phyloP scores from a whole-genome alignment of 2,113 vertebrate species.

The Strix aluco region DNA sequence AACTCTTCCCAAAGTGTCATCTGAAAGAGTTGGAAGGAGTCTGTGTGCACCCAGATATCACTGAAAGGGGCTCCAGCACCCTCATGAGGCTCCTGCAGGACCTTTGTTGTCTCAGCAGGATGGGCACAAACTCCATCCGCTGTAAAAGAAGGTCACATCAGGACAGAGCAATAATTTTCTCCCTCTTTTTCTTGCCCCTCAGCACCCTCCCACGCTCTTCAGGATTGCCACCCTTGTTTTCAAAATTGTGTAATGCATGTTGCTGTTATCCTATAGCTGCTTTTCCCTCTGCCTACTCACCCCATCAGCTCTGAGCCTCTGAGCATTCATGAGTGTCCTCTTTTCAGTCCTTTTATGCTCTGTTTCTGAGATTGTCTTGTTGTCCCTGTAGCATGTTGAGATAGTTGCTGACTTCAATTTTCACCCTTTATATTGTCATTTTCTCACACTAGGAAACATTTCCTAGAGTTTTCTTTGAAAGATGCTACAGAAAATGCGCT shows the following conservation, averaged over 20 bases:
- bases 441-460: background rate
- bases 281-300: background rate
- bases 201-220: background rate
- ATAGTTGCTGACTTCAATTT: constrained; percentile 15
- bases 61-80: background rate
- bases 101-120: background rate
- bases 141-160: background rate
- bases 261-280: background rate
- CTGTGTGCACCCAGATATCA: fast-evolving
- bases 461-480: background rate
- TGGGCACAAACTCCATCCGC: background rate
- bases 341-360: background rate
- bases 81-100: background rate
- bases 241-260: background rate
- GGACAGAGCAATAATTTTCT: background rate
- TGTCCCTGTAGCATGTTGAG: background rate
- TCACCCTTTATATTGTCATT: constrained; percentile 20
- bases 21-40: background rate
- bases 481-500: background rate
- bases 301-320: background rate
- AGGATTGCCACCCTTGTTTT: background rate
- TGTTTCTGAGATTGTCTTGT: background rate
- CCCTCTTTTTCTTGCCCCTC: background rate
- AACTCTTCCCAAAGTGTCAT: background rate
- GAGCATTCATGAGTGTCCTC: background rate